A percentile compares a stretch with the other conserved stretches of the same genome.
Conservation (phyloP, 2,797 vertebrate genomes). For the Aldrovandia affinis region DNA sequence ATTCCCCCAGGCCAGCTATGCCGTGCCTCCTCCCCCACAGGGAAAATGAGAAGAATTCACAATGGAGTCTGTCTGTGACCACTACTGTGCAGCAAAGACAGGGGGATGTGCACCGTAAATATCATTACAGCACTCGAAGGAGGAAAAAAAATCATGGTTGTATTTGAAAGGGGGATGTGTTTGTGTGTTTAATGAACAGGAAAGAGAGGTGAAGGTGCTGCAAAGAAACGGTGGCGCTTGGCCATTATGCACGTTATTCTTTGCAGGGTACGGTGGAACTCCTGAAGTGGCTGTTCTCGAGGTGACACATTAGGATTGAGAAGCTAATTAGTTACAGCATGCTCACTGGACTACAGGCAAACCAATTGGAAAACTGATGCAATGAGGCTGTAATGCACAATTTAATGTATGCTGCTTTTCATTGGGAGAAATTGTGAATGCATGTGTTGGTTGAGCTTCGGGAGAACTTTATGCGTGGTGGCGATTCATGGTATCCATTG, state of each 20-base stretch:
- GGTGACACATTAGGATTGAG: not conserved
- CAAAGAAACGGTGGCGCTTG: not conserved
- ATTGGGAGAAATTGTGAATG: not conserved
- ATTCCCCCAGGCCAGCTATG: constrained; percentile 18
- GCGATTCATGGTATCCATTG: too few relatives aligned
- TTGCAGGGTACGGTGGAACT: not conserved
- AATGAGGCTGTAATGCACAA: not conserved
- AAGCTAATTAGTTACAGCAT: not conserved
- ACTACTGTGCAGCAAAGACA: not conserved
- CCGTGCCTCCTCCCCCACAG: not conserved
- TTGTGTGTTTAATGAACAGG: not conserved
- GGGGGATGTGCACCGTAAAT: not conserved
- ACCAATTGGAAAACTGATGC: not conserved
- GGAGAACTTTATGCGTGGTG: not conserved
- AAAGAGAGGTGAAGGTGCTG: not conserved
- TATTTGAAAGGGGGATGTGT: not conserved
- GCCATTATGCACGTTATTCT: not conserved
- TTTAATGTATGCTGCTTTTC: not conserved
- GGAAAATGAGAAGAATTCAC: not conserved
- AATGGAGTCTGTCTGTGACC: not conserved
- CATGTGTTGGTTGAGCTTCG: not conserved
- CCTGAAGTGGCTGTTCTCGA: not conserved
- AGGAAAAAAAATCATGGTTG: not conserved
- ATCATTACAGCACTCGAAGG: not conserved
- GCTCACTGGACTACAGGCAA: not conserved